Conservation (phyloP, 2,888 invertebrate species). For the Drosophila anomalata region DNA sequence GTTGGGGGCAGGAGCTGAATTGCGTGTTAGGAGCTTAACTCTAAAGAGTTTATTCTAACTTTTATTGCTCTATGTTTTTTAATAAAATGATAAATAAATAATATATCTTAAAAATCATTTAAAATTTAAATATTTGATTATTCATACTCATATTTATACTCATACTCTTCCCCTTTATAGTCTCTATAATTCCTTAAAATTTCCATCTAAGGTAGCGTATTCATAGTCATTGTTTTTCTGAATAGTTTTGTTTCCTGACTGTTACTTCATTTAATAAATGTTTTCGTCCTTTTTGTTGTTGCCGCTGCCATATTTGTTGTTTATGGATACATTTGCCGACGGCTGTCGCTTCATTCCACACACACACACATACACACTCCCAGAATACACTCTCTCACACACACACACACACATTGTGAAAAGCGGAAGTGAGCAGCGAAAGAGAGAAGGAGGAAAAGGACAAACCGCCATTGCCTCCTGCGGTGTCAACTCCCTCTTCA, state of each 20-base stretch:
- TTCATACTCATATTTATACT: no score
- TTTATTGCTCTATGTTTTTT: conserved; percentile 14
- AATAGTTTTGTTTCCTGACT: neutral
- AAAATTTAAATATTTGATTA: no score
- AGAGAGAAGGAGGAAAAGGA: conserved; percentile 9
- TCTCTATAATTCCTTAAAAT: no score
- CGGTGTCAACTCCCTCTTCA: conserved; percentile 61
- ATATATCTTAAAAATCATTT: no score
- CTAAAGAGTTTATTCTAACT: neutral
- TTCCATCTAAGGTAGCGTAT: conserved; percentile 40
- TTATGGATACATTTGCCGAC: conserved; percentile 75
- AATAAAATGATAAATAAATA: neutral
- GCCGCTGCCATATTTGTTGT: conserved; percentile 63
- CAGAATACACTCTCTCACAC: neutral
- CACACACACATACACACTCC: conserved; percentile 36
- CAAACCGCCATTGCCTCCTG: conserved; percentile 55
- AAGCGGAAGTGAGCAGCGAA: conserved; percentile 63
- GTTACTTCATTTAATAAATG: conserved; percentile 76
- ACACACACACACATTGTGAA: conserved; percentile 9
- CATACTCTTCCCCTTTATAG: no score
- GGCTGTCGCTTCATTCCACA: conserved; percentile 73
- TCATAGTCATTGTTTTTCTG: conserved; percentile 1
- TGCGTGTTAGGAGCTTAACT: conserved; percentile 35
- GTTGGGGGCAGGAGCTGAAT: neutral
- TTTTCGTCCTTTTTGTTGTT: conserved; percentile 48